Percentiles rank a stretch among this genome's conserved stretches.
phyloP scores from a whole-genome alignment of 2,113 vertebrate species.

The Ptychochromis oligacanthus region DNA sequence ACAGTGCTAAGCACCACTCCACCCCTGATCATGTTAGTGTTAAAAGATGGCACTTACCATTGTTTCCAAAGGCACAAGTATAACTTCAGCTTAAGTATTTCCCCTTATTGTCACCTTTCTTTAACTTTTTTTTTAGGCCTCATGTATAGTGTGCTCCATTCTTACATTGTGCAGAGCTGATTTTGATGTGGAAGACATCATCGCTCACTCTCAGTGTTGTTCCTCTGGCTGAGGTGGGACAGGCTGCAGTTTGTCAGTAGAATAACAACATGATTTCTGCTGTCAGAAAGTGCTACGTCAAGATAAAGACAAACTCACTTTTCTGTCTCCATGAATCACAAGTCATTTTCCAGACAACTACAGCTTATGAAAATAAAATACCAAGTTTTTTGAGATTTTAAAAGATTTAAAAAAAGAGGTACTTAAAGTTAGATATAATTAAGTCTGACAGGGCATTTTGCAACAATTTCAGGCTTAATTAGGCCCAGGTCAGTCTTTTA shows the following conservation, averaged over 20 bases:
- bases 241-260: slow-evolving; percentile 11
- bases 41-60: background rate
- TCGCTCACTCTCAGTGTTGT: slow-evolving; percentile 1
- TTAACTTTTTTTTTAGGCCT: background rate
- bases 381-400: background rate
- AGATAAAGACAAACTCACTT: slow-evolving; percentile 23
- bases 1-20: too few species aligned
- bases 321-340: slow-evolving; percentile 12
- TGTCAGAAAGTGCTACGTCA: slow-evolving; percentile 12
- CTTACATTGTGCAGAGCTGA: slow-evolving; percentile 7
- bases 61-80: background rate
- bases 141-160: background rate
- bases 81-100: background rate
- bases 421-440: too few species aligned
- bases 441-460: background rate
- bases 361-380: background rate
- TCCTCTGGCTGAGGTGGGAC: background rate
- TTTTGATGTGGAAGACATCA: background rate
- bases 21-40: background rate
- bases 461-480: background rate
- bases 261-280: slow-evolving; percentile 26
- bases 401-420: background rate
- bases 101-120: background rate
- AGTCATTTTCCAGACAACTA: background rate
- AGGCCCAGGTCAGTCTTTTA: background rate